phyloP scores from a whole-genome alignment of 2,797 vertebrate genomes.

The Trachurus trachurus region DNA sequence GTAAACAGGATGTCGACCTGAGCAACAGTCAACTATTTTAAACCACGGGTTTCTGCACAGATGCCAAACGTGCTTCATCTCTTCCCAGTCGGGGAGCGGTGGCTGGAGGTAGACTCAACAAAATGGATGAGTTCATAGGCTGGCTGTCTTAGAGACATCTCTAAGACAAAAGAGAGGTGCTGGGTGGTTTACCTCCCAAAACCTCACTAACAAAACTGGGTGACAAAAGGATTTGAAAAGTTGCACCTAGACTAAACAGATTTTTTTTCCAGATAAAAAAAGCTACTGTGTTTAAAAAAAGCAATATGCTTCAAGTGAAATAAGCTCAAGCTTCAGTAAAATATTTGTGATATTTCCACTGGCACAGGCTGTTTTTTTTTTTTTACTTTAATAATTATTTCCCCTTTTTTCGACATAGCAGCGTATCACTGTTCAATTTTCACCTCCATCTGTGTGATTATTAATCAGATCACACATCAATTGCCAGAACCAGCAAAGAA shows the following conservation, averaged over 20 bases:
- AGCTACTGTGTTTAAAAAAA: slow-evolving; percentile 58
- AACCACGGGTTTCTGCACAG: slow-evolving; percentile 64
- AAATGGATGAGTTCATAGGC: slow-evolving; percentile 76
- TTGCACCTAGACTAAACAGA: slow-evolving; percentile 72
- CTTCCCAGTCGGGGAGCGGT: slow-evolving; percentile 51
- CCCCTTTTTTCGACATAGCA: slow-evolving; percentile 72
- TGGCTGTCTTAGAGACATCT: slow-evolving; percentile 63
- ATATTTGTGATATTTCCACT: slow-evolving; percentile 60
- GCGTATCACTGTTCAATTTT: slow-evolving; percentile 87
- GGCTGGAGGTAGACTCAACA: slow-evolving; percentile 80
- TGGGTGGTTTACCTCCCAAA: slow-evolving; percentile 67
- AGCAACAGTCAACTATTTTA: slow-evolving; percentile 79
- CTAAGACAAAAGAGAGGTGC: slow-evolving; percentile 67
- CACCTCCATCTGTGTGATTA: slow-evolving; percentile 89
- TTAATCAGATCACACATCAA: slow-evolving; percentile 92
- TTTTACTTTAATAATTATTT: slow-evolving; percentile 78
- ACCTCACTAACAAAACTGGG: slow-evolving; percentile 47
- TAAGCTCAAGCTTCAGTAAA: slow-evolving; percentile 44
- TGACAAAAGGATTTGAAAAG: slow-evolving; percentile 60
- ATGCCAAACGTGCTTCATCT: slow-evolving; percentile 68
- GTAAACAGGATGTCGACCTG: slow-evolving; percentile 85
- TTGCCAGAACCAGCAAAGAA: slow-evolving; percentile 90
- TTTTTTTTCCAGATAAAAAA: slow-evolving; percentile 44
- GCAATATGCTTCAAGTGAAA: slow-evolving; percentile 64
- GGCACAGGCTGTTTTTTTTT: slow-evolving; percentile 59